Conservation (phyloP, 1,140 invertebrate genomes). For the Colletes latitarsis region DNA sequence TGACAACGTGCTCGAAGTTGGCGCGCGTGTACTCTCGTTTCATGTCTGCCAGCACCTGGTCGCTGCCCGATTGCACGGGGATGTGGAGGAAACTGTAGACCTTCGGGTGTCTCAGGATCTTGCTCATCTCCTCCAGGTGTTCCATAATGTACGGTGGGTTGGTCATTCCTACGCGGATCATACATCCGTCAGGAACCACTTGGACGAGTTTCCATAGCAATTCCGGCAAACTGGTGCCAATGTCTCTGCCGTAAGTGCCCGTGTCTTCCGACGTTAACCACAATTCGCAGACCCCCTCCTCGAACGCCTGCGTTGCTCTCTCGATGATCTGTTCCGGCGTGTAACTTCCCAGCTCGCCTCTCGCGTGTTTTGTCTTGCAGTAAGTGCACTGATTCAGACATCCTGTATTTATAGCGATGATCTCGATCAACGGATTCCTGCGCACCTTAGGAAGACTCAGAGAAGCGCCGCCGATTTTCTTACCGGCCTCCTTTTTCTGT, state of each 20-base stretch:
- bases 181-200: constrained; percentile 94
- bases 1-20: constrained; percentile 95
- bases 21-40: constrained; percentile 94
- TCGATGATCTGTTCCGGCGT: constrained; percentile 91
- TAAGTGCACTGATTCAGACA: constrained; percentile 99
- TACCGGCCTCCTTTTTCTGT: constrained; percentile 87
- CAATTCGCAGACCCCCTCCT: constrained; percentile 97
- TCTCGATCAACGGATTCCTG: constrained; percentile 97
- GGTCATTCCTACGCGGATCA: constrained; percentile 96
- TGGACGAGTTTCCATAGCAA: constrained; percentile 93
- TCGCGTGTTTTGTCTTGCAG: constrained; percentile 98
- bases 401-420: constrained; percentile 98
- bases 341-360: constrained; percentile 97
- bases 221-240: constrained; percentile 93
- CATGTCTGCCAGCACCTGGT: constrained; percentile 97
- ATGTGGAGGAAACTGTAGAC: constrained; percentile 98
- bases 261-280: constrained; percentile 99
- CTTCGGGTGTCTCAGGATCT: constrained; percentile 92
- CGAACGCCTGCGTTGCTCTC: constrained; percentile 91
- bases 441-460: constrained; percentile 95
- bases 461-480: constrained; percentile 93
- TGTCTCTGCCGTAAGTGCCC: constrained; percentile 97
- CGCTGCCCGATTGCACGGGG: constrained; percentile 97
- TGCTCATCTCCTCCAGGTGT: constrained; percentile 94
- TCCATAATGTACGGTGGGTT: constrained; percentile 99